phyloP scores from a whole-genome alignment of 2,888 invertebrate species.

The Furcula furcula region DNA sequence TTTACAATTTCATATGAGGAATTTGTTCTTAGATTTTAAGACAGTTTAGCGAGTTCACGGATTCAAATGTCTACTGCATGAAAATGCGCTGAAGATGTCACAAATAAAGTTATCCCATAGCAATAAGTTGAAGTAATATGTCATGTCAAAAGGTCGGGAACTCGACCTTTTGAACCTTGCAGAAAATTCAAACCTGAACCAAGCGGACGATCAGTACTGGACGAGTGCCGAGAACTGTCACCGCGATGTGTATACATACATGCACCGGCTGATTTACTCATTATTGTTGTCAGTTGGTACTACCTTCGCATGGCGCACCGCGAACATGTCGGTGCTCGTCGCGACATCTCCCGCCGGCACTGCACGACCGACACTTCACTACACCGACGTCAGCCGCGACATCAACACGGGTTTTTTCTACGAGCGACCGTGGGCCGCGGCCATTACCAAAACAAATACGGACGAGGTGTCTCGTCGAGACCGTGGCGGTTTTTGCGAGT shows the following conservation, averaged over 20 bases:
- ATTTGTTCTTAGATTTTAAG: too few relatives aligned
- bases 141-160: too few relatives aligned
- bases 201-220: too few relatives aligned
- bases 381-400: conserved; percentile 19
- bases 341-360: conserved; percentile 46
- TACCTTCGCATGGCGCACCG: conserved; percentile 68
- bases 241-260: too few relatives aligned
- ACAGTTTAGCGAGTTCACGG: too few relatives aligned
- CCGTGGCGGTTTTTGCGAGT: conserved; percentile 41
- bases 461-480: conserved; percentile 26
- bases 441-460: conserved; percentile 42
- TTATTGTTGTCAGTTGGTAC: neutral
- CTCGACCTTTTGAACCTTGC: too few relatives aligned
- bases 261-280: neutral
- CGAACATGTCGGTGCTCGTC: conserved; percentile 48
- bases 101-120: too few relatives aligned
- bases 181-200: too few relatives aligned
- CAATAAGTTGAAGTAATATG: too few relatives aligned
- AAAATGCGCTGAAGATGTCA: too few relatives aligned
- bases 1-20: too few relatives aligned
- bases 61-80: too few relatives aligned
- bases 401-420: conserved; percentile 24
- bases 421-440: conserved; percentile 19
- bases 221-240: neutral
- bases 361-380: conserved; percentile 25